These are phyloP conservation scores for Zaprionus obscuricornis DNA, from an alignment of 2,888 invertebrate species.

Conservation along the genomic window DNA sequence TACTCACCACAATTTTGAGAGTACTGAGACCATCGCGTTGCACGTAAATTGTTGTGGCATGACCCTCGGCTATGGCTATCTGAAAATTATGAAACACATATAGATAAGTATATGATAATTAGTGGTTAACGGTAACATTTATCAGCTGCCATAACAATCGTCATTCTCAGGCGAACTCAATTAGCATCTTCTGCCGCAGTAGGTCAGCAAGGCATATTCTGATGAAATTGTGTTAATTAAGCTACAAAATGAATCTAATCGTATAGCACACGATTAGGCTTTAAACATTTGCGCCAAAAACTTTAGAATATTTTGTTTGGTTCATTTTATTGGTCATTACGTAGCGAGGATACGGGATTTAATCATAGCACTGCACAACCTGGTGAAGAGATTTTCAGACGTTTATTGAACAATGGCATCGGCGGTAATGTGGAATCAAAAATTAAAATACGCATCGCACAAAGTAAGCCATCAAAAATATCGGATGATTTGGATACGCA, in stretches of 20 bases:
- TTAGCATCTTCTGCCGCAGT: conserved; percentile 57
- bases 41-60: conserved; percentile 90
- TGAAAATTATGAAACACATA: conserved; percentile 78
- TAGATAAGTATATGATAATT: conserved; percentile 3
- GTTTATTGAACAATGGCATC: conserved; percentile 86
- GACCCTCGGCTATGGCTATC: conserved; percentile 91
- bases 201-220: conserved; percentile 44
- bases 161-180: conserved; percentile 36
- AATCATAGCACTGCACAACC: conserved; percentile 89
- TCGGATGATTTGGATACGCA: conserved; percentile 84
- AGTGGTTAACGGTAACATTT: conserved; percentile 49
- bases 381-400: conserved; percentile 94
- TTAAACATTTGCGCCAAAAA: neutral
- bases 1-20: conserved; percentile 89
- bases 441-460: conserved; percentile 90
- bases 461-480: conserved; percentile 90
- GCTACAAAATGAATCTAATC: conserved; percentile 1
- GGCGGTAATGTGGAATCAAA: conserved; percentile 84
- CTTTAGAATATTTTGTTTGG: conserved; percentile 85
- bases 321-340: conserved; percentile 96
- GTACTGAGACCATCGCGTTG: conserved; percentile 87
- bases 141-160: conserved; percentile 36
- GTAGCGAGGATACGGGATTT: conserved; percentile 89
- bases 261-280: neutral
- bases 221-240: conserved; percentile 61